A percentile compares a stretch with the other conserved stretches of the same genome.
These are phyloP conservation scores for Salpingus planirostris DNA, from an alignment of 2,888 invertebrate genomes.

Conservation along the genomic window DNA sequence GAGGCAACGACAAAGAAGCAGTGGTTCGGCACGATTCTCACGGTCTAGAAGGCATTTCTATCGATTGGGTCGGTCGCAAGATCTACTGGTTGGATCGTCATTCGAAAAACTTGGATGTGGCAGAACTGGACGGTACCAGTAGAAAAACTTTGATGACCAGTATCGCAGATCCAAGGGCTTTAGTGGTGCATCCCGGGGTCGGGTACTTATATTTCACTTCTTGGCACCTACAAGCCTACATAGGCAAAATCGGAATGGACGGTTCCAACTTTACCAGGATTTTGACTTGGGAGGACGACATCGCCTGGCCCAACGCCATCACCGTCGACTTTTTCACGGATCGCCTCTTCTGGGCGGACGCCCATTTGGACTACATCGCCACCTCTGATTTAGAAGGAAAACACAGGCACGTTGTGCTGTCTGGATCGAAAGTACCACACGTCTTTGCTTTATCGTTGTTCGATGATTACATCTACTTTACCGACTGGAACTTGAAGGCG, in stretches of 20 bases:
- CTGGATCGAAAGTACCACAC: constrained; percentile 80
- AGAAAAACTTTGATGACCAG: constrained; percentile 82
- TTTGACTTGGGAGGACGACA: constrained; percentile 84
- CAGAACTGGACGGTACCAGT: constrained; percentile 86
- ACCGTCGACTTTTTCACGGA: constrained; percentile 96
- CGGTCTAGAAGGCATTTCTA: constrained; percentile 92
- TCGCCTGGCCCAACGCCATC: constrained; percentile 97
- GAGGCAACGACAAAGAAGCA: constrained; percentile 60
- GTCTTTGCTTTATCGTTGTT: constrained; percentile 92
- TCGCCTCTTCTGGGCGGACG: constrained; percentile 94
- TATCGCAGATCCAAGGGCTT: constrained; percentile 88
- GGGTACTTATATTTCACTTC: constrained; percentile 93
- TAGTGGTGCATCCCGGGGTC: constrained; percentile 89
- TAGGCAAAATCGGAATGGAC: constrained; percentile 95
- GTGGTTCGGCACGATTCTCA: constrained; percentile 89
- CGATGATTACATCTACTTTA: constrained; percentile 92
- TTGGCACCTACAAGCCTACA: constrained; percentile 93
- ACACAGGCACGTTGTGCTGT: constrained; percentile 72
- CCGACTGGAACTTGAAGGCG: constrained; percentile 96
- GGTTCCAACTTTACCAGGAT: constrained; percentile 85
- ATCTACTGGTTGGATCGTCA: constrained; percentile 96
- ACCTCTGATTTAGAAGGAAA: constrained; percentile 88
- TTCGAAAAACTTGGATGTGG: constrained; percentile 89
- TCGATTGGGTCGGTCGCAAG: constrained; percentile 95
- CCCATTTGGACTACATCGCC: constrained; percentile 95